These are phyloP conservation scores for Habrosyne pyritoides DNA, from an alignment of 2,888 invertebrate species.

Conservation along the genomic window DNA sequence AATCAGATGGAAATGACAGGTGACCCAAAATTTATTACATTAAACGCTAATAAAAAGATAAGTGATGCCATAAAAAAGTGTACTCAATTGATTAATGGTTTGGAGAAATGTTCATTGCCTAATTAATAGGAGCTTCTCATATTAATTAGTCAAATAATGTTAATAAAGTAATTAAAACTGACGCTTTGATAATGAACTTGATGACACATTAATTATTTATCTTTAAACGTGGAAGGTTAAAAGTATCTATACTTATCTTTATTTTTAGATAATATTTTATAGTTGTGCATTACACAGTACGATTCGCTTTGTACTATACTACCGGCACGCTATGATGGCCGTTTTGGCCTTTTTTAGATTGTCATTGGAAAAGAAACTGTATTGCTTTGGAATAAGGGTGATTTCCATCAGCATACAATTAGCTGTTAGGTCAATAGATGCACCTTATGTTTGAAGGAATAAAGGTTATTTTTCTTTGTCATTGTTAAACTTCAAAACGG, in stretches of 20 bases:
- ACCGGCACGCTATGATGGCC: too few species aligned
- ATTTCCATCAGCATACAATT: too few species aligned
- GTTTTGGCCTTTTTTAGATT: too few species aligned
- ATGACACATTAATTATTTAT: not conserved
- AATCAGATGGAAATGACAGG: not conserved
- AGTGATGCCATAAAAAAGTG: not conserved
- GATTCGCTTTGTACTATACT: not conserved
- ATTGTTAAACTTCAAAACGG: too few species aligned
- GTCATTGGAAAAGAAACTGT: too few species aligned
- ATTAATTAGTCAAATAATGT: not conserved
- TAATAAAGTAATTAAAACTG: not conserved
- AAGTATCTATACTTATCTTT: not conserved
- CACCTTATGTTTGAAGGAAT: too few species aligned
- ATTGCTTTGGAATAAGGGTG: too few species aligned
- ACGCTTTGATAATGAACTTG: not conserved
- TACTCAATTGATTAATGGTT: not conserved
- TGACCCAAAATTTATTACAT: not conserved
- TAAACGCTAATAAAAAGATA: slow-evolving; percentile 2
- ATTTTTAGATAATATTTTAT: not conserved
- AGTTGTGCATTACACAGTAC: not conserved
- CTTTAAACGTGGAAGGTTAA: not conserved
- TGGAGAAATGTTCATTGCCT: not conserved
- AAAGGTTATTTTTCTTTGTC: too few species aligned
- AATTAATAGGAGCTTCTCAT: not conserved
- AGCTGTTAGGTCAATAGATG: too few species aligned